phyloP scores from a whole-genome alignment of 2,888 invertebrate species.

The Oscheius sp. region DNA sequence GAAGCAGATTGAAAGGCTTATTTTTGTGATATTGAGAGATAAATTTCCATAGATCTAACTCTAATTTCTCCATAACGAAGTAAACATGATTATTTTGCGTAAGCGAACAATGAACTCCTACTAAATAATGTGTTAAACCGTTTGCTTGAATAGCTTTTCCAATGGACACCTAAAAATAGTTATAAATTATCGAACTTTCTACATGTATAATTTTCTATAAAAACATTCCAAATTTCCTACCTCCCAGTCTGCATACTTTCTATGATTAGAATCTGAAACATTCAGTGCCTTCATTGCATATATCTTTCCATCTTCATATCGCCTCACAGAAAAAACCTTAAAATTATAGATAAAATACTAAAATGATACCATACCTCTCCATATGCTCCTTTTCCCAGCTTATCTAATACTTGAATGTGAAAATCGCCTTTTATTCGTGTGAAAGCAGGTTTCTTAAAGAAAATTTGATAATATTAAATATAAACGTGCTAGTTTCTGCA shows the following conservation, averaged over 20 bases:
- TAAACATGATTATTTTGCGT: neutral
- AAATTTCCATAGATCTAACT: neutral
- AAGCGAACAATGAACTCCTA: neutral
- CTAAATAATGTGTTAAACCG: neutral
- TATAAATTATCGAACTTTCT: neutral
- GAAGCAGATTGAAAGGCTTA: neutral
- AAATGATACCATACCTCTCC: neutral
- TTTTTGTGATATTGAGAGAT: neutral
- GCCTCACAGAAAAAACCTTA: neutral
- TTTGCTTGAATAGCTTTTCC: neutral
- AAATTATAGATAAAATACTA: neutral
- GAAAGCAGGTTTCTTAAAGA: too few relatives aligned
- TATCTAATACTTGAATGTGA: neutral
- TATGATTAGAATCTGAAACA: neutral
- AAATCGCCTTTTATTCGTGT: too few relatives aligned
- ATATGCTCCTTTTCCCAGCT: neutral
- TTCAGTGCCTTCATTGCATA: slow-evolving; percentile 1
- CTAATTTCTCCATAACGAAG: neutral
- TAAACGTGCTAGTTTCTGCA: neutral
- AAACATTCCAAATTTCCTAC: neutral
- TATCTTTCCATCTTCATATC: neutral
- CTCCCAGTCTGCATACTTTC: neutral
- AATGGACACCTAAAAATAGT: neutral
- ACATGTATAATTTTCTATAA: too few relatives aligned
- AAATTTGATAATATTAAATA: too few relatives aligned